Conservation (phyloP, 2,113 vertebrate species). For the Mastomys natalensis region DNA sequence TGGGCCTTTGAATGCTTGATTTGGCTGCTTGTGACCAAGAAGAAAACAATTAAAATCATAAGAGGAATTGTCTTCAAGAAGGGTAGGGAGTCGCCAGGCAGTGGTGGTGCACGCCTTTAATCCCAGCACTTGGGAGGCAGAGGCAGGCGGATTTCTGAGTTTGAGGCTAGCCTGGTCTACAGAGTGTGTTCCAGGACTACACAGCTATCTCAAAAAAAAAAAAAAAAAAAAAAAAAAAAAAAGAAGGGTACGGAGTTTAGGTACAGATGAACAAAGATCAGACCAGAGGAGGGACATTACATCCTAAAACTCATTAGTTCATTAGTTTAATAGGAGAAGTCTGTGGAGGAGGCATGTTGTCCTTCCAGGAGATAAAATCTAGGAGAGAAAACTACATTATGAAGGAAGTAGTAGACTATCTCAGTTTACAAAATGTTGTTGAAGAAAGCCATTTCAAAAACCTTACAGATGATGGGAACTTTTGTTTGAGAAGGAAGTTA, state of each 20-base stretch:
- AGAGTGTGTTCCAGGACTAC: too few relatives aligned
- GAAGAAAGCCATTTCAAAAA: background rate
- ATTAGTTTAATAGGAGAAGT: background rate
- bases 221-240: too few relatives aligned
- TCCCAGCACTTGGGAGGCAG: too few relatives aligned
- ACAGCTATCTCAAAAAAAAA: too few relatives aligned
- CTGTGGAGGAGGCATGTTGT: background rate
- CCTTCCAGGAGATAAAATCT: background rate
- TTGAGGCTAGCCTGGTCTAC: too few relatives aligned
- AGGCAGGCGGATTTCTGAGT: too few relatives aligned
- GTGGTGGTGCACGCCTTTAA: too few relatives aligned
- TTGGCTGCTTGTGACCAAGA: background rate
- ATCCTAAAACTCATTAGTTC: background rate
- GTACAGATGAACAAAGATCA: background rate
- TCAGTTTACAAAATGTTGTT: background rate
- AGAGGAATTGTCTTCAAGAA: background rate
- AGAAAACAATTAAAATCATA: background rate
- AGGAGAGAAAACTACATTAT: background rate
- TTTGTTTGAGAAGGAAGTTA: background rate
- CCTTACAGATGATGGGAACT: background rate
- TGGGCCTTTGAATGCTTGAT: background rate
- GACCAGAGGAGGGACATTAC: background rate
- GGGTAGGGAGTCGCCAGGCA: background rate
- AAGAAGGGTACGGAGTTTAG: background rate
- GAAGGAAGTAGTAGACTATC: background rate